A percentile compares a stretch with the other conserved stretches of the same genome.
phyloP scores from a whole-genome alignment of 2,113 vertebrate species.

The Typhlomys cinereus region DNA sequence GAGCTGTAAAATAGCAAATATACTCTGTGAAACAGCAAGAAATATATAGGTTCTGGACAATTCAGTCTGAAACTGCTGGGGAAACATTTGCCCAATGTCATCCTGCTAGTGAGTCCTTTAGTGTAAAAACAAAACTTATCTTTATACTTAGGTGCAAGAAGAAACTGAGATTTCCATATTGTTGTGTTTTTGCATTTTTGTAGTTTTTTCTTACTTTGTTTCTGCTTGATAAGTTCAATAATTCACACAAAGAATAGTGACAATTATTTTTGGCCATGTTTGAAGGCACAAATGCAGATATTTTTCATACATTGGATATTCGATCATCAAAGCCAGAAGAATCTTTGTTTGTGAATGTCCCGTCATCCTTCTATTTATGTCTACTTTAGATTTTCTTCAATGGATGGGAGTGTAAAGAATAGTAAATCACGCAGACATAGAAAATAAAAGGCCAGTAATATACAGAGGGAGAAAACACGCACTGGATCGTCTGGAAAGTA shows the following conservation, averaged over 20 bases:
- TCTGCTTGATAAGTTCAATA: not conserved
- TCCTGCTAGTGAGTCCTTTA: not conserved
- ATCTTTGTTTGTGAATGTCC: not conserved
- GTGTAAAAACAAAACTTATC: not conserved
- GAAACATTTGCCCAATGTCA: not conserved
- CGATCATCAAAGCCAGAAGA: not conserved
- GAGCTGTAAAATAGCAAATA: slow-evolving; percentile 50
- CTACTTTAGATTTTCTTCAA: slow-evolving; percentile 13
- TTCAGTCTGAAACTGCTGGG: not conserved
- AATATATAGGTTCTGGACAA: slow-evolving; percentile 31
- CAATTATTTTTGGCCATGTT: not conserved
- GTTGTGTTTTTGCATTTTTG: not conserved
- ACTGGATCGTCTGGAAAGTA: not conserved
- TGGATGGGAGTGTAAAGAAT: not conserved
- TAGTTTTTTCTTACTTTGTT: not conserved
- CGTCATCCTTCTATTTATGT: not conserved
- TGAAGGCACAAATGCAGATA: not conserved
- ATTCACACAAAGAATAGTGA: not conserved
- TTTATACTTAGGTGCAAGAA: not conserved
- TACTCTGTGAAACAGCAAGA: slow-evolving; percentile 32
- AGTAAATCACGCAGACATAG: not conserved
- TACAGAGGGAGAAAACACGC: not conserved
- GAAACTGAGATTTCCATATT: not conserved
- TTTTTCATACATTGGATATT: not conserved
- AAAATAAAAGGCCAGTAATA: not conserved